Evolutionary conservation across 2,888 invertebrate genomes (phyloP).

Genomic region (Meandrusa payeni): DNA sequence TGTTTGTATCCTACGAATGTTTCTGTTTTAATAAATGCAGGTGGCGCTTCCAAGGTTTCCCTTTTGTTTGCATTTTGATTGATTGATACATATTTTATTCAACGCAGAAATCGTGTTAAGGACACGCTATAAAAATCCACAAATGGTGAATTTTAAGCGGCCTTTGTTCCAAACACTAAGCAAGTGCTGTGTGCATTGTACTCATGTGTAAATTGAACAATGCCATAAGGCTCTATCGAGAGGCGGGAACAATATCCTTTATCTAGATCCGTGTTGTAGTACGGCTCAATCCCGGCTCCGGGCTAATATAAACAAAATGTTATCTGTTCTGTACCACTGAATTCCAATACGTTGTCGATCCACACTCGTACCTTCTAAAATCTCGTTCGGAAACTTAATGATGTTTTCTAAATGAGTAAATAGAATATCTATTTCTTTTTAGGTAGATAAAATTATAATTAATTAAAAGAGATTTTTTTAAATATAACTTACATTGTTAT

Average conservation of each 20-base stretch:
- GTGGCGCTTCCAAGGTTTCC: conserved; percentile 54
- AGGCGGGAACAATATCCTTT: conserved; percentile 42
- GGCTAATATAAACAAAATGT: conserved; percentile 54
- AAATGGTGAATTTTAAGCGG: conserved; percentile 24
- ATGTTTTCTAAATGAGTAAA: too few relatives aligned
- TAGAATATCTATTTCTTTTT: too few relatives aligned
- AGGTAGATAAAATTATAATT: too few relatives aligned
- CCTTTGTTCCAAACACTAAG: conserved; percentile 18
- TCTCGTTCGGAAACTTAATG: neutral
- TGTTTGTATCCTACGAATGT: conserved; percentile 57
- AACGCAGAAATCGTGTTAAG: conserved; percentile 35
- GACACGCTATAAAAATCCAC: conserved; percentile 32
- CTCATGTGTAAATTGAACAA: conserved; percentile 36
- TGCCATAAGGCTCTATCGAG: conserved; percentile 47
- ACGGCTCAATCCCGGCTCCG: conserved; percentile 58
- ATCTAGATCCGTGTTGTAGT: conserved; percentile 66
- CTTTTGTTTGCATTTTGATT: conserved; percentile 54
- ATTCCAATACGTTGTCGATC: conserved; percentile 27
- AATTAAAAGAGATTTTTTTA: too few relatives aligned
- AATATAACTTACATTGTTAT: too few relatives aligned
- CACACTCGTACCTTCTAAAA: conserved; percentile 1
- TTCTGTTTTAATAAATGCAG: conserved; percentile 53
- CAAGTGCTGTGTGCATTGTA: conserved; percentile 8
- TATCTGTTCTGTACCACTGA: conserved; percentile 41
- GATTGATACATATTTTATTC: conserved; percentile 56